Base-by-base conservation (phyloP, 2,797 vertebrate species). In the Gallinago stenura region DNA sequence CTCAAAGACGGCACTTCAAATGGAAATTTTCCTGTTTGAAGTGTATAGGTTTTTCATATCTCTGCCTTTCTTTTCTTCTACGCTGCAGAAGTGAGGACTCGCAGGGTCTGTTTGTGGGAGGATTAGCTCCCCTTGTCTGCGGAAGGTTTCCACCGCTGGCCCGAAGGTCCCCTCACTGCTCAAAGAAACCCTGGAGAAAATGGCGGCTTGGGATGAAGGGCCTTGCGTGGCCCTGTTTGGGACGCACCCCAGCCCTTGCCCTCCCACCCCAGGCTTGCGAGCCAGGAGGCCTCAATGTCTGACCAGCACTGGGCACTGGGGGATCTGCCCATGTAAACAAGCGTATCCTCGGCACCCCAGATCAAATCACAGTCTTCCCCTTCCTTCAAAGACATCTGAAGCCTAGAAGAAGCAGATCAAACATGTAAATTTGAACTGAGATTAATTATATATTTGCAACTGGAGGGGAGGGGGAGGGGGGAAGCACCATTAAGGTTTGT, bases 1-100 rank as follows among this genome's bases (percentile, higher is more conserved):
- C 91, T 97, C 15, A 39, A 37, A 87, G 86, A 75, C 56, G 9
- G 86, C 69, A 96, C 90, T 97, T 97, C 97, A 97, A 97, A 97
- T 96, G 87, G 95, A 95, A 97, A 94, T 94, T 78, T 96, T 89
- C 85, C 90, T 86, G 87, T 97, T 97, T 97, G 96, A 97, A 97
- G 94, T 96, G 83, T 80, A 72, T 93, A 10, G 0, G 1, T 82
- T 93, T 89, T 96, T 96, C 93, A 96, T 93, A 88, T 90, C 66
- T 37, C 7, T 2, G 8, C 77, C 66, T 86, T 82, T 79, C 7
- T 41, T 87, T 94, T 79, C 7, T 41, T 87, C 93, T 12, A 7
- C 0, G 0, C 41, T 18, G 75, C 7, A 1, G 57, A 45, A 95
- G 57, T 0, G 0, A 83, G 83, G 56, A 43, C 66, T 76, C 4